Percentiles rank a stretch among this genome's conserved stretches.
Evolutionary conservation across 2,888 invertebrate species (phyloP).

Genomic region (Leptothorax acervorum): DNA sequence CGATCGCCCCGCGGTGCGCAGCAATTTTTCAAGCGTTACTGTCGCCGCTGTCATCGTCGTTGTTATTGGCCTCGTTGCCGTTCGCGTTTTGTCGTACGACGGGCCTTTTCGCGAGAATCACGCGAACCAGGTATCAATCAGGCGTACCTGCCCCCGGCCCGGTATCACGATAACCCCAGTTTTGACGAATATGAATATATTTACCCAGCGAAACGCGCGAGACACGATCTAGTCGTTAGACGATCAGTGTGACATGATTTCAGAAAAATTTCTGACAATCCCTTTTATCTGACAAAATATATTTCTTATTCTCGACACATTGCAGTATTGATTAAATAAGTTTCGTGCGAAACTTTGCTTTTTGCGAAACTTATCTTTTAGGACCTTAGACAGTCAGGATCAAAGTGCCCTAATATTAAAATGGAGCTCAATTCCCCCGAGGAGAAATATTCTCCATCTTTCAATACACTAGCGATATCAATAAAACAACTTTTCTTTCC

Average conservation of each 20-base stretch:
- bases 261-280: conserved; percentile 1
- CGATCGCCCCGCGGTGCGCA: conserved; percentile 47
- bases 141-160: conserved; percentile 62
- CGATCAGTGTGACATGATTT: conserved; percentile 4
- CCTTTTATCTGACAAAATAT: not conserved
- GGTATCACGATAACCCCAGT: conserved; percentile 70
- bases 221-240: conserved; percentile 31
- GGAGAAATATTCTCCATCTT: not conserved
- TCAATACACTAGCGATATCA: not conserved
- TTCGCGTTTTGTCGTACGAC: conserved; percentile 51
- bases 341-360: conserved; percentile 8
- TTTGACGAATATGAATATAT: conserved; percentile 74
- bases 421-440: not conserved
- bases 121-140: conserved; percentile 83
- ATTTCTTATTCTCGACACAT: not conserved
- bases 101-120: conserved; percentile 77
- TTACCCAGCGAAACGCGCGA: conserved; percentile 44
- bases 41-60: conserved; percentile 46
- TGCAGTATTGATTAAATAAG: conserved; percentile 14
- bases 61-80: conserved; percentile 50
- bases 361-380: not conserved
- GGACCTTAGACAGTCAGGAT: not conserved
- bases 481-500: conserved; percentile 17
- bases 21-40: conserved; percentile 54
- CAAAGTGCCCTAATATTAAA: not conserved